phyloP scores from a whole-genome alignment of 2,888 invertebrate species.

The Chloroclysta siterata region DNA sequence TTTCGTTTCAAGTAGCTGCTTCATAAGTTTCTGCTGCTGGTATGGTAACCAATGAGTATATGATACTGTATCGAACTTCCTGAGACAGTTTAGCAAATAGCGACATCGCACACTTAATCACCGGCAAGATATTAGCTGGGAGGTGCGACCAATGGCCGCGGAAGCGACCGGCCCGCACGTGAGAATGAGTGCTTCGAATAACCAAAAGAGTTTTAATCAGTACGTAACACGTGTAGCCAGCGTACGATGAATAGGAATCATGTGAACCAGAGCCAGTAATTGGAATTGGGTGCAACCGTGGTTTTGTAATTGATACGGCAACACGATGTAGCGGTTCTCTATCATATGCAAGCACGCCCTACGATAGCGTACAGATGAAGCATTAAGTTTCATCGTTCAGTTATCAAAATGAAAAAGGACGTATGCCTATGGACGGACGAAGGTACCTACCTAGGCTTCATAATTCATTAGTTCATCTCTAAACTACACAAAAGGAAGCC shows the following conservation, averaged over 20 bases:
- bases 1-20: neutral
- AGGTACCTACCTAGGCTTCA: no score
- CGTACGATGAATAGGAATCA: constrained; percentile 73
- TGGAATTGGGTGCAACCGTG: constrained; percentile 77
- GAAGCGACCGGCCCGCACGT: constrained; percentile 25
- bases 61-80: constrained; percentile 11
- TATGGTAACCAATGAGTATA: neutral
- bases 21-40: neutral
- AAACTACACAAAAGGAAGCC: no score
- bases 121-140: constrained; percentile 11
- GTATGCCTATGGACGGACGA: no score
- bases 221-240: constrained; percentile 46
- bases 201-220: constrained; percentile 50
- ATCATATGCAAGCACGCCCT: constrained; percentile 70
- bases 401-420: no score
- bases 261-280: constrained; percentile 73
- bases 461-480: no score
- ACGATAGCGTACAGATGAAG: constrained; percentile 20
- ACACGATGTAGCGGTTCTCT: constrained; percentile 76
- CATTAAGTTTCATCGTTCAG: constrained; percentile 14
- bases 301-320: constrained; percentile 79
- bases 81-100: constrained; percentile 10
- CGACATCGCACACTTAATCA: constrained; percentile 13
- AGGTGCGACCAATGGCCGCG: constrained; percentile 25
- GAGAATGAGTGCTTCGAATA: constrained; percentile 33